Evolutionary conservation across 2,797 vertebrate genomes (phyloP).

Genomic region (Eidolon dupreanum): DNA sequence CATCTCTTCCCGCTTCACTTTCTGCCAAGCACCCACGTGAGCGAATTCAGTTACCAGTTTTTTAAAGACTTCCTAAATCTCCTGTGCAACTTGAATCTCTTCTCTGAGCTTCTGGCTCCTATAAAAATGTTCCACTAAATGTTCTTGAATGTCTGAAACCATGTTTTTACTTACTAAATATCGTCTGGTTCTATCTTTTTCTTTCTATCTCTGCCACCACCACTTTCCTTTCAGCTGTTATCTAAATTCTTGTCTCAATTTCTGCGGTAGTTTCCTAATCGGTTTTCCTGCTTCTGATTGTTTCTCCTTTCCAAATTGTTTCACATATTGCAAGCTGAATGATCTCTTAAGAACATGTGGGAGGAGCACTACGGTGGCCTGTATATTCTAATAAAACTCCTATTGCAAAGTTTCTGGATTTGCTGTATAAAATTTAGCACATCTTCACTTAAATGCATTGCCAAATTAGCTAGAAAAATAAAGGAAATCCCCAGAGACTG

Average conservation of each 20-base stretch:
- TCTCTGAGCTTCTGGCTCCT: background rate
- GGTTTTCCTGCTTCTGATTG: background rate
- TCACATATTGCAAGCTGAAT: background rate
- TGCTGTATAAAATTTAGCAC: background rate
- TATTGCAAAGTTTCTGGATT: background rate
- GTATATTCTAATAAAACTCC: background rate
- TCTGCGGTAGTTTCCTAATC: background rate
- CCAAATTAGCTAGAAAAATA: slow-evolving; percentile 11
- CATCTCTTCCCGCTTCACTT: background rate
- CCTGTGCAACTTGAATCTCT: background rate
- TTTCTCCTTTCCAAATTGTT: background rate
- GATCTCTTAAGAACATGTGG: background rate
- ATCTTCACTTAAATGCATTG: background rate
- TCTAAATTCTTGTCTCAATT: slow-evolving; percentile 28
- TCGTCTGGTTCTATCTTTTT: background rate
- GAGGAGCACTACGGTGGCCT: background rate
- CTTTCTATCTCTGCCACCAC: background rate
- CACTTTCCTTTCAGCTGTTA: background rate
- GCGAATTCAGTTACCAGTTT: background rate
- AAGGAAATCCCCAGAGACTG: background rate
- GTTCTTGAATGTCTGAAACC: background rate
- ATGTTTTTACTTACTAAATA: background rate
- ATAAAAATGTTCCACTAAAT: background rate
- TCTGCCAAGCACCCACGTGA: background rate
- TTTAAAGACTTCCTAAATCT: background rate